These are phyloP conservation scores for Tipula helvola DNA, from an alignment of 2,888 invertebrate genomes.

Conservation along the genomic window DNA sequence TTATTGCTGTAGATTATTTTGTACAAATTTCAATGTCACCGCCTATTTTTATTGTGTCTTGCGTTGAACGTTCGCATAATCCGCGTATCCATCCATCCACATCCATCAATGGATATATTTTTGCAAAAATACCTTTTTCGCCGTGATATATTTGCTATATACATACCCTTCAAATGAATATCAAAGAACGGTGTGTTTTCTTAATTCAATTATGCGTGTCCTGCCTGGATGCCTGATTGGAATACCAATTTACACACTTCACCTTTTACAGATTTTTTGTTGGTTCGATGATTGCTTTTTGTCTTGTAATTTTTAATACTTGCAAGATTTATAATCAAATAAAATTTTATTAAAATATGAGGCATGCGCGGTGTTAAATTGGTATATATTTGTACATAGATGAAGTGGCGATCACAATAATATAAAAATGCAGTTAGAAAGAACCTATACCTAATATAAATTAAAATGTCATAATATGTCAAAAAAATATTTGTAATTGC, in stretches of 20 bases:
- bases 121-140: neutral
- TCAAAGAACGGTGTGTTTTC: neutral
- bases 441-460: no score
- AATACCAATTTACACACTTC: neutral
- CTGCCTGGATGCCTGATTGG: neutral
- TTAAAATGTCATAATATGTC: no score
- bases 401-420: no score
- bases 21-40: neutral
- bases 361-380: neutral
- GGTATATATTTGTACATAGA: no score
- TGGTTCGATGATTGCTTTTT: neutral
- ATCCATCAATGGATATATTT: neutral
- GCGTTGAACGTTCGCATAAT: neutral
- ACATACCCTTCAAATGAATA: neutral
- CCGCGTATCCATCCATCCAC: neutral
- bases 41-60: neutral
- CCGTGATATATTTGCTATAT: neutral
- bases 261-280: neutral
- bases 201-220: neutral
- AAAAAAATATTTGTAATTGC: no score
- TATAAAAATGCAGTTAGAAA: no score
- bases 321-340: neutral
- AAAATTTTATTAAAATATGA: neutral
- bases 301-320: neutral
- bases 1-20: neutral